Conservation (phyloP, 92 coral and sea anemone genomes). For the Blastomussa wellsi region DNA sequence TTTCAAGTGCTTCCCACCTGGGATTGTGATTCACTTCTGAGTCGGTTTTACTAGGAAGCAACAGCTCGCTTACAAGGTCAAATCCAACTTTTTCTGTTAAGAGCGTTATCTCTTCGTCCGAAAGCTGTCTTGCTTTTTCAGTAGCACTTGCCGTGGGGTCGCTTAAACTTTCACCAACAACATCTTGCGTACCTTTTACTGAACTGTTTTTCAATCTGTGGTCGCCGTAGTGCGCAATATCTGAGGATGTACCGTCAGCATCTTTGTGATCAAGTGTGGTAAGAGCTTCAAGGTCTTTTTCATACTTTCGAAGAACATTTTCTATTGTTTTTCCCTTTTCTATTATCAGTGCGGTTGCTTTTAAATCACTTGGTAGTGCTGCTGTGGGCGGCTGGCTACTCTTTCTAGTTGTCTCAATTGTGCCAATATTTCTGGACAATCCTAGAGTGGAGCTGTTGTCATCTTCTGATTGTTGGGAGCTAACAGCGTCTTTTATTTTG, state of each 20-base stretch:
- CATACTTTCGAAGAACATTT: neutral
- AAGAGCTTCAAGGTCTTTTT: neutral
- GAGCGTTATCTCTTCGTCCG: neutral
- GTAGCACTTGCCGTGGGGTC: neutral
- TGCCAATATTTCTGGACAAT: neutral
- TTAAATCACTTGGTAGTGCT: neutral
- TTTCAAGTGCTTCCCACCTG: conserved; percentile 48
- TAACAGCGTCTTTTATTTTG: neutral
- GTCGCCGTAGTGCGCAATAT: neutral
- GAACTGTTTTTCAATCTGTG: neutral
- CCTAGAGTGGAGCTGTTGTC: neutral
- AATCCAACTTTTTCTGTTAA: conserved; percentile 36
- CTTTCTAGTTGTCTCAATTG: neutral
- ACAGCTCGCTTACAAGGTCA: conserved; percentile 45
- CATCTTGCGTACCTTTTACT: neutral
- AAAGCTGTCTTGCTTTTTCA: neutral
- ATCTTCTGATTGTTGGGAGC: neutral
- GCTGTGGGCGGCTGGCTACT: neutral
- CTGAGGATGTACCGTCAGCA: neutral
- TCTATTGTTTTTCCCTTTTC: neutral
- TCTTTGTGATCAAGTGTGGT: neutral
- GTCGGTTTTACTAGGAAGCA: conserved; percentile 4
- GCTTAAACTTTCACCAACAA: neutral
- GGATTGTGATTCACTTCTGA: neutral
- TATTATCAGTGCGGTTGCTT: neutral